Base-by-base conservation (phyloP, 2,888 invertebrate species). In the Eustalomyia histrio region DNA sequence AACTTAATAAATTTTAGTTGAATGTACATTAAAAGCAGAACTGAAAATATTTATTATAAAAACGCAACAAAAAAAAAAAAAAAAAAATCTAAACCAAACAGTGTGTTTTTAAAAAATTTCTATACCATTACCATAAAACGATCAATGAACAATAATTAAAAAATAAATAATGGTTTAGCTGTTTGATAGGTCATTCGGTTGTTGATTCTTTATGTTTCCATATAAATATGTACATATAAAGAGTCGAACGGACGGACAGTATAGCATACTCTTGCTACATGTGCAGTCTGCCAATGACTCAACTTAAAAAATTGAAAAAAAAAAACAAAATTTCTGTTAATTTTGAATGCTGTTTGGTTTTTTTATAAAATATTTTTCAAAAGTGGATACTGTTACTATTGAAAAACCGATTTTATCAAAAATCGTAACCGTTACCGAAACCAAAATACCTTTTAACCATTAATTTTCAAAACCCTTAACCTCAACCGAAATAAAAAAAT, bases 101-200 rank as follows among this genome's bases (percentile, higher is more conserved):
- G 61, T 55, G 14, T 69, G 18, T 17, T 17, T 16, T 29, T 57
- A 24, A 14, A 57, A 57, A 24, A 67, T 60, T 50, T 50, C 18
- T 33, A 50, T 16, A 58, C 50, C 60, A 55, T 12, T n/a, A 47
- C 24, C 17, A 55, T 18, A 53, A 61, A 35, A 65, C 61, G 47
- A 72, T 72, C 76, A 76, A 76, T 80, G 58, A 73, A 33, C 67
- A 50, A 58, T 67, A 76, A 80, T 76, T 76, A 64, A 73, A n/a
- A 76, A 65, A 16, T 33, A 24, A 60, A 29, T 50, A 50, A 18
- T 72, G 10, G 52, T 33, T 39, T 21, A 47, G 39, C 10, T 43
- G 39, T 18, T 61, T 61, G 29, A 24, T 53, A 29, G 52, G 29
- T 63, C 21, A 18, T 47, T 29, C 8, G 61, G 9, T 63, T 39